Conservation (phyloP, 2,888 invertebrate genomes). For the Ptycholaimellus sp. region DNA sequence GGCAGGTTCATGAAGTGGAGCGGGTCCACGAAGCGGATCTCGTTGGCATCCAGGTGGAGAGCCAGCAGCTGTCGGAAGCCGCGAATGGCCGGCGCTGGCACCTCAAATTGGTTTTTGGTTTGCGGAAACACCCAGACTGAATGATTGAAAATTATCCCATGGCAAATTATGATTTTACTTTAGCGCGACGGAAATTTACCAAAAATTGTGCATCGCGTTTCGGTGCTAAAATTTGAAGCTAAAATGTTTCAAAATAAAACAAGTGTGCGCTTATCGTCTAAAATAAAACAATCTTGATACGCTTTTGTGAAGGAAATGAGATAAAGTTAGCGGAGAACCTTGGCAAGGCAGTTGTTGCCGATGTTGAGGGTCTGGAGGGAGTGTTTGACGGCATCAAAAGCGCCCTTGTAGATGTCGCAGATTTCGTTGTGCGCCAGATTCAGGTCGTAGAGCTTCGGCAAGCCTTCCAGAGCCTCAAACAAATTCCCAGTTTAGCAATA, state of each 20-base stretch:
- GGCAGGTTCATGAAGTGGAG: conserved; percentile 24
- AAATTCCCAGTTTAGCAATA: background rate
- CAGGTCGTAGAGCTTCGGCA: conserved; percentile 21
- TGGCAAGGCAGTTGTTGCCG: conserved; percentile 17
- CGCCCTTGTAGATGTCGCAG: conserved; percentile 15
- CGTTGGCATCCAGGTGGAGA: conserved; percentile 21
- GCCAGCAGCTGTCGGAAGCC: conserved; percentile 23
- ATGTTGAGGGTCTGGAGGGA: conserved; percentile 21
- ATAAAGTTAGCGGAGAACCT: too few relatives aligned
- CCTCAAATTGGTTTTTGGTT: background rate
- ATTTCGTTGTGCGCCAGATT: conserved; percentile 23
- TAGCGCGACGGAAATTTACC: too few relatives aligned
- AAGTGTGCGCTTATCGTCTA: too few relatives aligned
- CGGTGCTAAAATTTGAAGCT: too few relatives aligned
- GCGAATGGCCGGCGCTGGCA: conserved; percentile 15
- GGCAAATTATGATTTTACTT: too few relatives aligned
- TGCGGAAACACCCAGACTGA: too few relatives aligned
- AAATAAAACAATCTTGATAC: too few relatives aligned
- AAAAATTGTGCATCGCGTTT: too few relatives aligned
- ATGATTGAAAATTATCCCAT: too few relatives aligned
- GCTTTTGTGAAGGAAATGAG: too few relatives aligned
- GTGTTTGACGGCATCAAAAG: conserved; percentile 19
- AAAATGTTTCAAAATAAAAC: too few relatives aligned
- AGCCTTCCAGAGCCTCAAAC: too few relatives aligned
- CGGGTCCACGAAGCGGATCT: conserved; percentile 15